Conservation (phyloP, 2,113 vertebrate species). For the Phodopus roborovskii region DNA sequence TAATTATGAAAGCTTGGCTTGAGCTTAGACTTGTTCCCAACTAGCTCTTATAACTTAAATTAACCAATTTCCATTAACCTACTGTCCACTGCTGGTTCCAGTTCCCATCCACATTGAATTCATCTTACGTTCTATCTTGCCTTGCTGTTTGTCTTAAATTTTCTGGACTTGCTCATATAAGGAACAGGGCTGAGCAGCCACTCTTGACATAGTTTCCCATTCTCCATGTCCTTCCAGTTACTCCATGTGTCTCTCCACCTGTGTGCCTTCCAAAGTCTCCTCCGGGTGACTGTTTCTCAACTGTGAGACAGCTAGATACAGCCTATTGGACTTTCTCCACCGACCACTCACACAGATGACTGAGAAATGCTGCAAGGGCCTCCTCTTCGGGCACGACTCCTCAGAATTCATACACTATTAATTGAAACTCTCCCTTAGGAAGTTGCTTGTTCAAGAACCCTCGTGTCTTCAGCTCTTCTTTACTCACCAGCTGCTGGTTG, state of each 20-base stretch:
- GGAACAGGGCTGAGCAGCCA: background rate
- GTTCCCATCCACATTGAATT: background rate
- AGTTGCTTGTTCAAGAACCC: background rate
- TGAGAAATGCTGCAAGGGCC: background rate
- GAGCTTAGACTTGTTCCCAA: no score
- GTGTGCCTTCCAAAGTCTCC: accelerated
- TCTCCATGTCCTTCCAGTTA: background rate
- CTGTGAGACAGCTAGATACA: background rate
- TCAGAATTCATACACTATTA: background rate
- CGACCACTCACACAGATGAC: background rate
- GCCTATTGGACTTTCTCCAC: background rate
- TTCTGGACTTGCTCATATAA: background rate
- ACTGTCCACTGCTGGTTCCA: background rate
- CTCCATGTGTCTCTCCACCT: background rate
- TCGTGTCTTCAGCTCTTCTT: background rate
- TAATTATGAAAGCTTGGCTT: no score
- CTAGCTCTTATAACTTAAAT: no score
- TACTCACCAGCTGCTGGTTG: background rate
- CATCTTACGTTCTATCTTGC: background rate
- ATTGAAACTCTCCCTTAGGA: no score
- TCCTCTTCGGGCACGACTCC: no score
- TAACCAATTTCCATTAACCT: no score
- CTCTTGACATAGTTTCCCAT: no score
- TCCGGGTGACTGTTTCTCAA: background rate
- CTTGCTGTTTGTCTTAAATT: background rate